Evolutionary conservation across 2,797 vertebrate genomes (phyloP).

Genomic region (Hylomyscus alleni): DNA sequence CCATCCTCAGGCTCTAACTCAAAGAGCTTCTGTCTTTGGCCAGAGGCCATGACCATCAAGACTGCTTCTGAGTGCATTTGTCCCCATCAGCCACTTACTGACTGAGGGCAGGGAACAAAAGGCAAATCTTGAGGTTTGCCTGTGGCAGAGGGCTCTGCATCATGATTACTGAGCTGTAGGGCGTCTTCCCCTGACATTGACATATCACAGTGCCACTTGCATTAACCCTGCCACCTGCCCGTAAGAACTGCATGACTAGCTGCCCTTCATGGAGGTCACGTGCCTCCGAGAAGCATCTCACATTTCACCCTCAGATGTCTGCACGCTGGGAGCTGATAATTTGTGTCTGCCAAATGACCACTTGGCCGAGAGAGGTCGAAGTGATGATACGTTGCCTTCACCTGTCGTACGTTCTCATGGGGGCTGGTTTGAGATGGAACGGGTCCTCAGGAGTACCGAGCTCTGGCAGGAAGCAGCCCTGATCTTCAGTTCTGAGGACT

Average conservation of each 20-base stretch:
- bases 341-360: neutral
- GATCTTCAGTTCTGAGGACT: neutral
- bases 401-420: neutral
- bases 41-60: neutral
- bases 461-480: neutral
- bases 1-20: neutral
- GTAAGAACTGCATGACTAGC: neutral
- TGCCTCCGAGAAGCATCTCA: neutral
- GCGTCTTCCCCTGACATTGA: neutral
- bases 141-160: neutral
- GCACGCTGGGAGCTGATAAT: neutral
- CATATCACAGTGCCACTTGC: neutral
- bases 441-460: neutral
- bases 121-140: neutral
- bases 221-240: neutral
- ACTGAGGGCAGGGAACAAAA: neutral
- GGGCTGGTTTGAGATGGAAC: neutral
- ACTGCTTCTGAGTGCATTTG: neutral
- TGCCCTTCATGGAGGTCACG: neutral
- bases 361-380: neutral
- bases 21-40: neutral
- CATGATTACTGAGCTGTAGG: neutral
- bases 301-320: neutral
- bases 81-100: slow-evolving; percentile 3
- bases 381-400: no score